Conservation (phyloP, 2,888 invertebrate species). For the Cryptocephalus primarius region DNA sequence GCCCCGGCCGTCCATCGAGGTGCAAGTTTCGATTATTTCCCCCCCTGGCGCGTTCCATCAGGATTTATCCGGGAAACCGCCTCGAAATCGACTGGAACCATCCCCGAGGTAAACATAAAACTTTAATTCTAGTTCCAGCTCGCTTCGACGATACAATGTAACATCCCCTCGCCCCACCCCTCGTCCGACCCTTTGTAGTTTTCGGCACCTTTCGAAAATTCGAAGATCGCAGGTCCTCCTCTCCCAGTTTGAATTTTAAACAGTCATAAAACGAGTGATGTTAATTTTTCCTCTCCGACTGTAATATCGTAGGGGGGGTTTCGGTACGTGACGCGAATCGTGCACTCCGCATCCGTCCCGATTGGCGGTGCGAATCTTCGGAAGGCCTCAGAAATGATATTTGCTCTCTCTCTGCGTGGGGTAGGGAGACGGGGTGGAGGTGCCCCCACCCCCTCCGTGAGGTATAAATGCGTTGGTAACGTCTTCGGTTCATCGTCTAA, state of each 20-base stretch:
- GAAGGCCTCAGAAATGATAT: conserved; percentile 18
- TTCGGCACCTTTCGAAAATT: conserved; percentile 13
- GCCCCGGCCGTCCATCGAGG: too few relatives aligned
- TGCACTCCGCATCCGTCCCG: conserved; percentile 8
- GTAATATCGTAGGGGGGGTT: conserved; percentile 33
- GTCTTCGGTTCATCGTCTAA: conserved; percentile 24
- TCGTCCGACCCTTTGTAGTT: conserved; percentile 6
- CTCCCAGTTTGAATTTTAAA: conserved; percentile 28
- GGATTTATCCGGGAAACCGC: too few relatives aligned
- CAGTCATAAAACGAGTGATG: conserved; percentile 40
- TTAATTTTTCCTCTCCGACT: conserved; percentile 37
- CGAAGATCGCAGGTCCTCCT: conserved; percentile 16
- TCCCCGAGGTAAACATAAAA: too few relatives aligned
- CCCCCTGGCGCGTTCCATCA: too few relatives aligned
- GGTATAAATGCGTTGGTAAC: conserved; percentile 8
- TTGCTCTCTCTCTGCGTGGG: conserved; percentile 4
- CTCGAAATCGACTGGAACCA: too few relatives aligned
- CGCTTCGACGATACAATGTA: conserved; percentile 4
- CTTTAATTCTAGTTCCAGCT: too few relatives aligned
- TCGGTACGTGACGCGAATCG: conserved; percentile 23
- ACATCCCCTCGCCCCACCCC: conserved; percentile 2
- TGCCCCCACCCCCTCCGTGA: conserved; percentile 8
- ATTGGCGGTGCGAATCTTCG: conserved; percentile 24
- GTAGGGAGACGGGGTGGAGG: background rate
- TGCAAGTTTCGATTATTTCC: too few relatives aligned